Percentiles rank a stretch among this genome's conserved stretches.
phyloP scores from a whole-genome alignment of 2,113 vertebrate genomes.

The Alces alces region DNA sequence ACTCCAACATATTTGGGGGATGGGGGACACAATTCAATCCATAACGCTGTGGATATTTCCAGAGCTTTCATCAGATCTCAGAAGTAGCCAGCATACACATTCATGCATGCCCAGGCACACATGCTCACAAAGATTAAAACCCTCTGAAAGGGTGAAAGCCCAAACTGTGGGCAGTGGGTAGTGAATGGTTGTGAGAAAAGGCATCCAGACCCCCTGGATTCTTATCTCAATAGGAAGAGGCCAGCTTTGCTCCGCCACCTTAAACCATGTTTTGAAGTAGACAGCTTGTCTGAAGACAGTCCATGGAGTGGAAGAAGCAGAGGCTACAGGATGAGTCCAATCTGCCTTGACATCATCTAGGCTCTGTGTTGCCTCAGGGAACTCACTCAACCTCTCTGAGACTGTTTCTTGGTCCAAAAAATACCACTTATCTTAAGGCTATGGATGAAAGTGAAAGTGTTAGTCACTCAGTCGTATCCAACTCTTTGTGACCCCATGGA shows the following conservation, averaged over 20 bases:
- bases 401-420: not conserved
- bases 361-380: not conserved
- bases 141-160: not conserved
- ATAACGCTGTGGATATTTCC: not conserved
- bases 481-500: too few relatives aligned
- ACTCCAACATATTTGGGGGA: not conserved
- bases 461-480: too few relatives aligned
- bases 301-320: not conserved
- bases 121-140: not conserved
- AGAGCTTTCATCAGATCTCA: not conserved
- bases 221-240: not conserved
- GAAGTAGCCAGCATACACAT: not conserved
- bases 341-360: not conserved
- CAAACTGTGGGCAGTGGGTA: not conserved
- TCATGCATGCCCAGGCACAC: not conserved
- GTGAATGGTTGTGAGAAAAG: not conserved
- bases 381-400: not conserved
- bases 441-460: not conserved
- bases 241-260: not conserved
- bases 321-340: not conserved
- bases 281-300: not conserved
- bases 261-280: not conserved
- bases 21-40: not conserved
- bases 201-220: not conserved
- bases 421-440: not conserved